phyloP scores from a whole-genome alignment of 1,140 invertebrate species.

The Aphidius ervi region DNA sequence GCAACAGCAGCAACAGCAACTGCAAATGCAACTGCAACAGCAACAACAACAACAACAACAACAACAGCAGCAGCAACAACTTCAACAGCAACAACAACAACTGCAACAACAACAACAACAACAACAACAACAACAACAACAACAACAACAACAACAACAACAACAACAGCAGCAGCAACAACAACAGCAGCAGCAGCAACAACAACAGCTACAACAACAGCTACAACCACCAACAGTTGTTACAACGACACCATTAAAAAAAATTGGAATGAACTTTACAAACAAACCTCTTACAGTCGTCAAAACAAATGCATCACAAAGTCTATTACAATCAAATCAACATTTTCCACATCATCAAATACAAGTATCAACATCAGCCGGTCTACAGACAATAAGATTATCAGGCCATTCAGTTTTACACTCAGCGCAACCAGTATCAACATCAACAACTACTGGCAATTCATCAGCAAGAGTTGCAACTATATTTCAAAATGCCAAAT shows the following conservation, averaged over 20 bases:
- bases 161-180: too few species aligned
- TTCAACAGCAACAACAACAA: too few species aligned
- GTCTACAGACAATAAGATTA: conserved; percentile 55
- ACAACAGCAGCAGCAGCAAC: background rate
- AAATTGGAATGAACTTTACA: conserved; percentile 27
- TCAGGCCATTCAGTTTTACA: conserved; percentile 52
- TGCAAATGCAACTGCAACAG: conserved; percentile 11
- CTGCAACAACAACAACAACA: too few species aligned
- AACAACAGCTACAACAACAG: background rate
- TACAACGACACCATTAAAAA: conserved; percentile 3
- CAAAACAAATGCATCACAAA: conserved; percentile 44
- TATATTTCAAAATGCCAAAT: conserved; percentile 41
- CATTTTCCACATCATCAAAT: conserved; percentile 51
- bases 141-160: too few species aligned
- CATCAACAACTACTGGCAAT: conserved; percentile 26
- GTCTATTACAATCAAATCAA: conserved; percentile 49
- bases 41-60: conserved; percentile 11
- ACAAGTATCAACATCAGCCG: conserved; percentile 53
- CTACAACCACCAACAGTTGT: conserved; percentile 4
- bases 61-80: too few species aligned
- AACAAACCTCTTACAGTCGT: conserved; percentile 49
- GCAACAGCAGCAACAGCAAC: conserved; percentile 2
- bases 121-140: too few species aligned
- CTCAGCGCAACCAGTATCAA: conserved; percentile 38
- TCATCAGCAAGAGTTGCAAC: conserved; percentile 38